Conservation (phyloP, 2,797 vertebrate species). For the Sebastes itinus region DNA sequence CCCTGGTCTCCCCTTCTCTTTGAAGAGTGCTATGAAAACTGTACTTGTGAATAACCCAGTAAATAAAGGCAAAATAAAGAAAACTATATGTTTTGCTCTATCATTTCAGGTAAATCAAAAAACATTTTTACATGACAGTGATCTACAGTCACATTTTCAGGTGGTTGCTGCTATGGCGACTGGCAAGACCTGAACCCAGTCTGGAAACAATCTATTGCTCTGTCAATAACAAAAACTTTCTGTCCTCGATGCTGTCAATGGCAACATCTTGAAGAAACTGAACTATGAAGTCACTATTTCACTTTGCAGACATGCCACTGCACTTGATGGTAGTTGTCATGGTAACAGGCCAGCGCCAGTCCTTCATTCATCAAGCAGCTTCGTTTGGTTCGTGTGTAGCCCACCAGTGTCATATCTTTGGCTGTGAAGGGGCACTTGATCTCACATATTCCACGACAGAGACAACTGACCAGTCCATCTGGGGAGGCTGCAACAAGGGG, state of each 20-base stretch:
- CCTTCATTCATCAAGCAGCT: conserved; percentile 29
- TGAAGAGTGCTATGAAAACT: neutral
- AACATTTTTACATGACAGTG: too few species aligned
- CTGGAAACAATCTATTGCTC: neutral
- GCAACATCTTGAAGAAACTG: conserved; percentile 9
- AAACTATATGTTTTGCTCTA: too few species aligned
- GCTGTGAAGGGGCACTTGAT: conserved; percentile 44
- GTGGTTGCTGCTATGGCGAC: neutral
- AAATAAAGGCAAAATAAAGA: neutral
- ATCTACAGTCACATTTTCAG: neutral
- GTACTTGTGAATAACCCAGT: neutral
- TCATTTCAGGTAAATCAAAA: too few species aligned
- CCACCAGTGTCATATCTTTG: conserved; percentile 26
- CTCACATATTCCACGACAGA: conserved; percentile 30
- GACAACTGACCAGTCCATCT: conserved; percentile 34
- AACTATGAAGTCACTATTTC: conserved; percentile 42
- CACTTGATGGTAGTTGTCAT: conserved; percentile 51
- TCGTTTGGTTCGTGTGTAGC: conserved; percentile 15
- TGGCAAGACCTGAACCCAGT: neutral
- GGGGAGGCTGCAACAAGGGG: neutral
- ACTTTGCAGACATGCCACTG: conserved; percentile 26
- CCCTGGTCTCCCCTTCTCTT: neutral
- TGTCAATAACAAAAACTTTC: conserved; percentile 4
- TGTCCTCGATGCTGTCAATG: conserved; percentile 4
- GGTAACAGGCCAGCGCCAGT: conserved; percentile 36